Percentiles rank a stretch among this genome's conserved stretches.
Conservation (phyloP, 2,113 vertebrate species). For the Oryzias curvinotus region DNA sequence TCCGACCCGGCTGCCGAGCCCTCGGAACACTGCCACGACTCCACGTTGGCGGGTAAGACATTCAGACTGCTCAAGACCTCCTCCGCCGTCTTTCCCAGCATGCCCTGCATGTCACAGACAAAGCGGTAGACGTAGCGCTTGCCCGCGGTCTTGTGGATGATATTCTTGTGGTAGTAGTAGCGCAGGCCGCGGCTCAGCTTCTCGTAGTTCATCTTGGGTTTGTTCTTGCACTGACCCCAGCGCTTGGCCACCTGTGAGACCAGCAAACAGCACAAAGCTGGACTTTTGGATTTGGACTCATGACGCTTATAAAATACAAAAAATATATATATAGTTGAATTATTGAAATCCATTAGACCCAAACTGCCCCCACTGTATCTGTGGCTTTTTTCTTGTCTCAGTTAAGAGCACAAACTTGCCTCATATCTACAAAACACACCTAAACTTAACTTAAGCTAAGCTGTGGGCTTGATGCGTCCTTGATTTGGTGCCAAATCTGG, state of each 20-base stretch:
- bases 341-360: too few relatives aligned
- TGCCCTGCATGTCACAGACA: constrained; percentile 81
- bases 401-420: too few relatives aligned
- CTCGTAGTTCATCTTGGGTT: constrained; percentile 89
- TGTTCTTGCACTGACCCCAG: constrained; percentile 88
- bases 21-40: constrained; percentile 45
- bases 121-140: constrained; percentile 88
- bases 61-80: constrained; percentile 77
- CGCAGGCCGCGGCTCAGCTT: constrained; percentile 86
- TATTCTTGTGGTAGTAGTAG: constrained; percentile 89
- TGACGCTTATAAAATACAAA: too few relatives aligned
- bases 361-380: too few relatives aligned
- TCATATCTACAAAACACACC: too few relatives aligned
- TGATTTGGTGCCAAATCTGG: too few relatives aligned
- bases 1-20: background rate
- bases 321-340: too few relatives aligned
- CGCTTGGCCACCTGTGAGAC: constrained; percentile 80
- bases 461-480: too few relatives aligned
- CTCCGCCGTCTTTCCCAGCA: constrained; percentile 78
- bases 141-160: constrained; percentile 86
- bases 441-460: too few relatives aligned
- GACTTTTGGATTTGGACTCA: too few relatives aligned
- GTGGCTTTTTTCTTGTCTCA: too few relatives aligned
- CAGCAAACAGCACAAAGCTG: background rate
- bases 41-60: constrained; percentile 47